Evolutionary conservation across 1,140 invertebrate genomes (phyloP), one percentile per base, ranked within the genome.

Genomic region (Nebria ingens): DNA sequence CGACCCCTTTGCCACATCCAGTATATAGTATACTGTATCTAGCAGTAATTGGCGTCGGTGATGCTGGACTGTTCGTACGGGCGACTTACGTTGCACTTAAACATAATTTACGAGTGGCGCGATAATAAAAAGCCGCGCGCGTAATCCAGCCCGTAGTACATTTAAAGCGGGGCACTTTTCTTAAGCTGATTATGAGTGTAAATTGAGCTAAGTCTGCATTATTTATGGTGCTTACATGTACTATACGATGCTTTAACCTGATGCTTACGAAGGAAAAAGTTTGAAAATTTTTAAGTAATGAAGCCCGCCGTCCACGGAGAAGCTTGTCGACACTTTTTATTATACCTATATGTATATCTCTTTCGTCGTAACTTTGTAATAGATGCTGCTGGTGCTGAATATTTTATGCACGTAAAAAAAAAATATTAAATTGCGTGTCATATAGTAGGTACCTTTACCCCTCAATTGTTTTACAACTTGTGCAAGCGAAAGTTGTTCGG

Each of bases 151-250:
- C 54, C 54, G 19, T 20, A 69, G 65, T 65, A 68, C 68, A 69
- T 69, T 69, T 68, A 68, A 69, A 70, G 68, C 64, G 65, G 62
- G 56, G 64, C 64, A 68, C 66, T 71, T 69, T 69, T 69, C 68
- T 71, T 70, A 70, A 71, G 69, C 69, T 70, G 68, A 70, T 71
- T 71, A 71, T 65, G 64, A 65, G 68, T 69, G 69, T 70, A 71
- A 71, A 71, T 68, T 65, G 66, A 68, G 68, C 67, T 68, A 71
- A 71, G 65, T 65, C 69, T 57, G 61, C 60, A 61, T 68, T 69
- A 71, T 71, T 71, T 71, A 71, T 70, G 64, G 65, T 66, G 63
- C 69, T 67, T 70, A 68, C 69, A 71, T 71, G 69, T 17, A 17
- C 6, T 45, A 17, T 17, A 11, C 17, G 40, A 9, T 45, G 6